Conservation (phyloP, 2,113 vertebrate genomes). For the Bucco capensis region DNA sequence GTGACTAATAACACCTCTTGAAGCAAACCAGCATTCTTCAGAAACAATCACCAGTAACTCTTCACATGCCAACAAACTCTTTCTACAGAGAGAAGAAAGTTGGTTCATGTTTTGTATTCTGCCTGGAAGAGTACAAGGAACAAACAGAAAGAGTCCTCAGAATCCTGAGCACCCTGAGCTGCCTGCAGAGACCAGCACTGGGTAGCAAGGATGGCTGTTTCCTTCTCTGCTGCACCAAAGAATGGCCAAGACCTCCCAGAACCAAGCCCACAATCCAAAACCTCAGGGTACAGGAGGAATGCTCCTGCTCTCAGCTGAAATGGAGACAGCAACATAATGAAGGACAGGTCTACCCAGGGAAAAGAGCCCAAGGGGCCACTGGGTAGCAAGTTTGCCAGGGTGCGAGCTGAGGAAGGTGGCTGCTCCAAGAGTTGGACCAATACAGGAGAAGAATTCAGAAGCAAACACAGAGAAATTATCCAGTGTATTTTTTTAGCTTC, state of each 20-base stretch:
- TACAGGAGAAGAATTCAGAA: background rate
- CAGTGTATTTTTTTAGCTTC: background rate
- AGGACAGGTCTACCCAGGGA: background rate
- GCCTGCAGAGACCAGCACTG: background rate
- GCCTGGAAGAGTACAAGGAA: background rate
- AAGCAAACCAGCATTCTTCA: background rate
- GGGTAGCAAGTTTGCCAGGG: background rate
- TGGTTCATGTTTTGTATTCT: background rate
- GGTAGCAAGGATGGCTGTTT: background rate
- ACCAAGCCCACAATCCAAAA: background rate
- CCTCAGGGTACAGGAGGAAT: background rate
- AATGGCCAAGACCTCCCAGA: background rate
- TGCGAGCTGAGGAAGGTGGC: background rate
- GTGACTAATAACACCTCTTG: background rate
- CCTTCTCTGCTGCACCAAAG: background rate
- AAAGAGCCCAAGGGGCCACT: accelerated
- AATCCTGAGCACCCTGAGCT: background rate
- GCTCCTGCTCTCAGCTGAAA: background rate
- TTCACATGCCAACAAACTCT: background rate
- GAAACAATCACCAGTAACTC: background rate
- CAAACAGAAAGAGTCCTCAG: background rate
- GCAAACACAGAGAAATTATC: background rate
- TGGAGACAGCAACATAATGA: accelerated
- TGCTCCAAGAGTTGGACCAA: background rate
- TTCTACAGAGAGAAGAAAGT: background rate